Percentiles rank a stretch among this genome's conserved stretches.
Conservation (phyloP, 2,113 vertebrate species). For the Dicaeum eximium region DNA sequence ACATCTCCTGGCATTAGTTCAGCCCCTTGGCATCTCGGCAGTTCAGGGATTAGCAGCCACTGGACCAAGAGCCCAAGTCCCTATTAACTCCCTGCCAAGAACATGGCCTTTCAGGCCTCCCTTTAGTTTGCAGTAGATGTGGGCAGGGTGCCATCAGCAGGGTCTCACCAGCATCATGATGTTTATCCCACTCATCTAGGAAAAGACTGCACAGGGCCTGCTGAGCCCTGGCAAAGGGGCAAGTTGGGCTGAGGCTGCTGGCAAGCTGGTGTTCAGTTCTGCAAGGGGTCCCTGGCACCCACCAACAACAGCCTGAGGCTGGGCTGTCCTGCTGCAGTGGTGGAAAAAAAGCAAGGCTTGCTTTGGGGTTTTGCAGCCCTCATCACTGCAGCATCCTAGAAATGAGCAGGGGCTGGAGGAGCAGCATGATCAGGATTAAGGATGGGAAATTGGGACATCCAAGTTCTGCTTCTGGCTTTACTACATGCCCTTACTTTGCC, state of each 20-base stretch:
- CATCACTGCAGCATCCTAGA: background rate
- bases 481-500: background rate
- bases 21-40: background rate
- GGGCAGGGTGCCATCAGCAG: background rate
- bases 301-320: rapidly evolving
- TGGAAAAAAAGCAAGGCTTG: background rate
- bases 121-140: background rate
- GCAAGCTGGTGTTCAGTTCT: rapidly evolving
- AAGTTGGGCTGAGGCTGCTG: background rate
- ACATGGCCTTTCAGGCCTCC: background rate
- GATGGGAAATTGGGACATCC: background rate
- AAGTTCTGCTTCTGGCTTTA: background rate
- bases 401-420: background rate
- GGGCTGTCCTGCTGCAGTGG: background rate
- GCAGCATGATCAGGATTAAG: background rate
- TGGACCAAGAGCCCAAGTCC: background rate
- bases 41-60: background rate
- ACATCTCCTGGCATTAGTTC: background rate
- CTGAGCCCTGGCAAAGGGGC: background rate
- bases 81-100: background rate
- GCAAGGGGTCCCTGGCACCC: background rate
- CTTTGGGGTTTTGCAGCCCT: background rate
- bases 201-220: background rate
- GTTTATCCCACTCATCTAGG: background rate
- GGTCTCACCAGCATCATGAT: background rate